Base-by-base conservation (phyloP, 1,140 invertebrate genomes). In the Calosoma granatense region DNA sequence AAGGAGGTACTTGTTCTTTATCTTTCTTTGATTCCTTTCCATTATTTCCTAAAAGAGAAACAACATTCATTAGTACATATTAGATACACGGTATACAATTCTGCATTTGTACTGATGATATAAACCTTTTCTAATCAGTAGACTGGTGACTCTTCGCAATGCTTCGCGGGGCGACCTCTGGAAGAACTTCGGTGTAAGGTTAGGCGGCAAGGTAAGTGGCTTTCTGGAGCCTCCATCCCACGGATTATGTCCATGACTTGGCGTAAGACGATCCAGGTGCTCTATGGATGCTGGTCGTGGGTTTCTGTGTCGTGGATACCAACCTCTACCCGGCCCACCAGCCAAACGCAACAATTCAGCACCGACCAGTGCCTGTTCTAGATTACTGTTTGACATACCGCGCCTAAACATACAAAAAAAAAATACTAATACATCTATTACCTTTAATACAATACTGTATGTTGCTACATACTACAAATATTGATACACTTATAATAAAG, bases 131-230 rank as follows among this genome's bases (percentile, higher is more conserved):
- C 86, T 80, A 73, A 91, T 91, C 70, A 91, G 80, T 73, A 91
- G 82, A 78, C 87, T 90, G 68, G 87, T 90, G 64, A 91, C 88
- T 72, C 88, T 81, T 67, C 88, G 78, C 57, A 91, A 76, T 43
- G 88, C 87, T 72, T 90, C 88, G 64, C 87, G 79, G 23, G 88
- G 88, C 60, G 86, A 90, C 75, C 88, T 87, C 67, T 88, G 85
- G 76, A 90, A 87, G 76, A 90, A 90, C 72, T 89, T 90, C 61
- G 83, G 83, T 57, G 87, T 89, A 63, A 91, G 76, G 75, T 90
- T 90, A 51, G 88, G 88, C 20, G 88, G 88, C 59, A 91, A 74
- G 15, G 88, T 91, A 23, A 88, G 72, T 1, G 88, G 88, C 67
- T 91, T 91, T 54, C 78, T 73, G 52, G 79, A 71, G 14, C 66